These are phyloP conservation scores for Spodoptera picta DNA, from an alignment of 2,888 invertebrate genomes.

Conservation along the genomic window DNA sequence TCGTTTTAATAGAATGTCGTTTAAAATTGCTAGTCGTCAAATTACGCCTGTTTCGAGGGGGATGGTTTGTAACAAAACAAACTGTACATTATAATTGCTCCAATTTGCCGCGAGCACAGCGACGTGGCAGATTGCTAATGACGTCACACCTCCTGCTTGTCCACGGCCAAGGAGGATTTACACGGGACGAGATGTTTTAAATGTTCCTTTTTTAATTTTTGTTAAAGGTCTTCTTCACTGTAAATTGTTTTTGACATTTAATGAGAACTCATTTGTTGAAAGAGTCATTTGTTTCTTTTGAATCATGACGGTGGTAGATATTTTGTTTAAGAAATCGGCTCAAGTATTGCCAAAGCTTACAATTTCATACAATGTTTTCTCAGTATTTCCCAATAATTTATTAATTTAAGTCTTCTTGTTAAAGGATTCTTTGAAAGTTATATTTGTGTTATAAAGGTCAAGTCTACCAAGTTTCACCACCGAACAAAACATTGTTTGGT, in stretches of 20 bases:
- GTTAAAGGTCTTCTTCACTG: not conserved
- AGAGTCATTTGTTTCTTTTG: no score
- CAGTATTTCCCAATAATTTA: slow-evolving; percentile 14
- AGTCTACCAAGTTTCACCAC: slow-evolving; percentile 20
- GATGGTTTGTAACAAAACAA: slow-evolving; percentile 73
- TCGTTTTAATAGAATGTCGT: slow-evolving; percentile 46
- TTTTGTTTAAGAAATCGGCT: no score
- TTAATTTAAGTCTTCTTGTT: slow-evolving; percentile 9
- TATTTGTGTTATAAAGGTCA: slow-evolving; percentile 29
- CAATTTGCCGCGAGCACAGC: slow-evolving; percentile 78
- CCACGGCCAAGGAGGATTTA: slow-evolving; percentile 53
- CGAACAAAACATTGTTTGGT: slow-evolving; percentile 1
- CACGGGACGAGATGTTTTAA: slow-evolving; percentile 31
- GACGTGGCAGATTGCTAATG: slow-evolving; percentile 76
- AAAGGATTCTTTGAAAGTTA: slow-evolving; percentile 17
- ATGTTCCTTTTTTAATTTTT: not conserved
- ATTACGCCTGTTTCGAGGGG: slow-evolving; percentile 45
- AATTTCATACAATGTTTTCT: not conserved
- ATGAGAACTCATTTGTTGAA: not conserved
- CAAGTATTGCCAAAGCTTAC: no score
- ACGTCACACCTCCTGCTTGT: slow-evolving; percentile 74
- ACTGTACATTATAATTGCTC: slow-evolving; percentile 77
- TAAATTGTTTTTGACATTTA: no score
- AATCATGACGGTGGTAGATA: no score
- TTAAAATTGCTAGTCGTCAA: slow-evolving; percentile 48